These are phyloP conservation scores for Molanna angustata DNA, from an alignment of 2,888 invertebrate species.

Conservation along the genomic window DNA sequence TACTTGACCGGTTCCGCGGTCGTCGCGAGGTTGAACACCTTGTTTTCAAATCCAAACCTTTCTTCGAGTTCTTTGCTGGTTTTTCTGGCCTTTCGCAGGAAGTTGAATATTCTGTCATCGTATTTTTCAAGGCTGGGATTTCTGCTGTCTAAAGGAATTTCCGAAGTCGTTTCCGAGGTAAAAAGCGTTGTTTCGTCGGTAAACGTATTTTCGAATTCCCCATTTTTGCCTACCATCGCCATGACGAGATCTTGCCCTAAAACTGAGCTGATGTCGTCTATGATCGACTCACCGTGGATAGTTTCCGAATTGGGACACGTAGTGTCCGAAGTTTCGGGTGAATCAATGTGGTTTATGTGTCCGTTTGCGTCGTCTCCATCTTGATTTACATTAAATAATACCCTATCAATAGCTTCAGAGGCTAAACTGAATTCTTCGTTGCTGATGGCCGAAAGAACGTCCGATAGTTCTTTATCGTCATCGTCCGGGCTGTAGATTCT, in stretches of 20 bases:
- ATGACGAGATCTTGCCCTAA: slow-evolving; percentile 66
- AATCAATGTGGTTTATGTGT: slow-evolving; percentile 76
- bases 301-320: slow-evolving; percentile 67
- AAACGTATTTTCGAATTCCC: slow-evolving; percentile 62
- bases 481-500: slow-evolving; percentile 46
- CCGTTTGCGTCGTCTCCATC: slow-evolving; percentile 50
- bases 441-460: slow-evolving; percentile 61
- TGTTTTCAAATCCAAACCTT: slow-evolving; percentile 71
- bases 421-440: slow-evolving; percentile 71
- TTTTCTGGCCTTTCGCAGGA: slow-evolving; percentile 48
- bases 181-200: slow-evolving; percentile 70
- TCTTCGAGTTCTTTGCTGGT: slow-evolving; percentile 52
- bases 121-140: slow-evolving; percentile 57
- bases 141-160: slow-evolving; percentile 53
- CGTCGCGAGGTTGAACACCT: slow-evolving; percentile 59
- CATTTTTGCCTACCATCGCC: slow-evolving; percentile 62
- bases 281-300: slow-evolving; percentile 72
- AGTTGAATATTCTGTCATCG: slow-evolving; percentile 58
- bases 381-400: slow-evolving; percentile 44
- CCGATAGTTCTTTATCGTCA: slow-evolving; percentile 57
- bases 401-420: slow-evolving; percentile 63
- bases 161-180: slow-evolving; percentile 55
- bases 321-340: slow-evolving; percentile 76
- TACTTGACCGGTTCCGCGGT: slow-evolving; percentile 63
- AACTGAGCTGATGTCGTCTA: slow-evolving; percentile 77